Evolutionary conservation across 2,888 invertebrate genomes (phyloP).

Genomic region (Alentia gelatinosa): DNA sequence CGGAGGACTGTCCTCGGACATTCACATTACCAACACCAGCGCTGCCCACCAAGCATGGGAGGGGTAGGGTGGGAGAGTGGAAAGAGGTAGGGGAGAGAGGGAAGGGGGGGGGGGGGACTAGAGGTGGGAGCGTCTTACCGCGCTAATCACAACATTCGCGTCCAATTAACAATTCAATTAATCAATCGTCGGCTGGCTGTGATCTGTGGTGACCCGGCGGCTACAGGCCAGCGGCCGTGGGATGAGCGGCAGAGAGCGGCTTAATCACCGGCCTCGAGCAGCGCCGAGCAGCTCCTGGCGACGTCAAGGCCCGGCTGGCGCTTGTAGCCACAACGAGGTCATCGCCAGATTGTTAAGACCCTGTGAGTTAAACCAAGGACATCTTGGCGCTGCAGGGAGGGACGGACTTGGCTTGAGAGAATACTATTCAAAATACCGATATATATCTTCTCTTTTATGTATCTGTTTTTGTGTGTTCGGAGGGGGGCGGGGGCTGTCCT

Average conservation of each 20-base stretch:
- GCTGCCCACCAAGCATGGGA: no score
- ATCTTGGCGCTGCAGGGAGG: no score
- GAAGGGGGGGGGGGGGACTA: neutral
- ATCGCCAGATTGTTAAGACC: no score
- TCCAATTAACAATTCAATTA: slow-evolving; percentile 47
- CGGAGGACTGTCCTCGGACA: neutral
- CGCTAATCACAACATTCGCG: slow-evolving; percentile 45
- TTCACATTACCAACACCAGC: neutral
- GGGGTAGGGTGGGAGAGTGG: no score
- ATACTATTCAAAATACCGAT: no score
- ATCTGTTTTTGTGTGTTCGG: no score
- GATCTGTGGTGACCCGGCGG: slow-evolving; percentile 35
- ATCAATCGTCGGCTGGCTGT: slow-evolving; percentile 17
- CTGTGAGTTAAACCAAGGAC: no score
- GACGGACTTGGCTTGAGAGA: no score
- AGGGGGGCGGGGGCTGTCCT: no score
- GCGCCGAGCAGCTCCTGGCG: neutral
- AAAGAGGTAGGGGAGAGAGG: neutral
- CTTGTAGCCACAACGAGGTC: no score
- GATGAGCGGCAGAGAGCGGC: slow-evolving; percentile 4
- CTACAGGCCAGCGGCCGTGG: neutral
- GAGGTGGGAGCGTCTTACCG: slow-evolving; percentile 26
- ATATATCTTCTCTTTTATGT: no score
- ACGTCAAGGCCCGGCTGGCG: no score
- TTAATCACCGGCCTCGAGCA: slow-evolving; percentile 18